phyloP scores from a whole-genome alignment of 2,797 vertebrate species.

The Melopsittacus undulatus region DNA sequence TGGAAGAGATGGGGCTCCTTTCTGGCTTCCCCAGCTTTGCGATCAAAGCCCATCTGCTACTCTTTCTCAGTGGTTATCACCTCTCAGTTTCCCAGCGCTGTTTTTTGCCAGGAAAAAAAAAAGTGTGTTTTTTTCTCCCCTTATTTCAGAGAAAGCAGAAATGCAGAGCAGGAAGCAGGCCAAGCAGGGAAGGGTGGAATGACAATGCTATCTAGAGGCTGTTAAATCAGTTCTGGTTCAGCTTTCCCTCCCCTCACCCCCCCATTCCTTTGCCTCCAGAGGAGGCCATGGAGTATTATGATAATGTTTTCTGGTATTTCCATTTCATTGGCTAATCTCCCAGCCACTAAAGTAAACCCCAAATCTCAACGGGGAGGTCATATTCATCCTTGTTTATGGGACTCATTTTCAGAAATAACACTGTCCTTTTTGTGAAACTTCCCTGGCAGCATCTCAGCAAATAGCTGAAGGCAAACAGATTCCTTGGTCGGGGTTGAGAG shows the following conservation, averaged over 20 bases:
- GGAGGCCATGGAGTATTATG: constrained; percentile 1
- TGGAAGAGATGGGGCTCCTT: background rate
- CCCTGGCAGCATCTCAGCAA: constrained; percentile 17
- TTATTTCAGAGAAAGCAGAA: background rate
- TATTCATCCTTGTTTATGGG: constrained; percentile 46
- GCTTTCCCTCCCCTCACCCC: background rate
- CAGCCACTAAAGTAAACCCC: constrained; percentile 47
- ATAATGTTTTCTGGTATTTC: constrained; percentile 48
- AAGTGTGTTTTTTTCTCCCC: background rate
- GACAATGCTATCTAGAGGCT: background rate
- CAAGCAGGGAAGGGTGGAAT: background rate
- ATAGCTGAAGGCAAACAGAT: background rate
- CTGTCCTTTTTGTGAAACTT: constrained; percentile 3
- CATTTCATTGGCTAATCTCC: constrained; percentile 47
- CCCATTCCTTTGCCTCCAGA: background rate
- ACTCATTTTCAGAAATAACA: constrained; percentile 51
- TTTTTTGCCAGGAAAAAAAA: background rate
- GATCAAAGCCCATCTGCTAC: background rate
- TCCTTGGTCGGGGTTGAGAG: background rate
- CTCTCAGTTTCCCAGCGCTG: background rate
- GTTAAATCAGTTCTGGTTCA: background rate
- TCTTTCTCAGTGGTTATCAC: background rate
- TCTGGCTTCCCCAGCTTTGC: background rate
- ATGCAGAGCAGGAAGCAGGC: background rate
- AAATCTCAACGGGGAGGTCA: background rate